phyloP scores from a whole-genome alignment of 2,113 vertebrate species.

The Gavia stellata region DNA sequence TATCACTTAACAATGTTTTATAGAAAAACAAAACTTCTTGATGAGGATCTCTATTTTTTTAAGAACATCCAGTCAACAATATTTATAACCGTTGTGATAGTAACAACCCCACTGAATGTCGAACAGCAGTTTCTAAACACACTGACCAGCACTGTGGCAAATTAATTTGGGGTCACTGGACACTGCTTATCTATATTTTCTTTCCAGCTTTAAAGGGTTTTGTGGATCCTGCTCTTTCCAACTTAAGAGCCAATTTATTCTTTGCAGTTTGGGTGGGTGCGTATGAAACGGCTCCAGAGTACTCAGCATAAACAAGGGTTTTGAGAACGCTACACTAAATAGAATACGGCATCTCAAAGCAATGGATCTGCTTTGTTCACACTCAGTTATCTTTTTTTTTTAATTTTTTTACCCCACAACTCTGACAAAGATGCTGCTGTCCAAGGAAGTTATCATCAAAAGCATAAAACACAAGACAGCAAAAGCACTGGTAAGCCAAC shows the following conservation, averaged over 20 bases:
- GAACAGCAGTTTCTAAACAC: background rate
- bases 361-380: background rate
- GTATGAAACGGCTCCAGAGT: background rate
- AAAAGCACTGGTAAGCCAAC: background rate
- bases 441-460: background rate
- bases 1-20: background rate
- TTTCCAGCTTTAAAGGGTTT: background rate
- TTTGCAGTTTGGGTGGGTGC: background rate
- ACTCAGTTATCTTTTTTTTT: background rate
- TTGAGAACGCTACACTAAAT: background rate
- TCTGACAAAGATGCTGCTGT: background rate
- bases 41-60: background rate
- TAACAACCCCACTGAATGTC: background rate
- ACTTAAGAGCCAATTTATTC: background rate
- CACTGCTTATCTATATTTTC: background rate
- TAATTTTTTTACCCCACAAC: background rate
- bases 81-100: background rate
- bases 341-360: background rate
- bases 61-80: background rate
- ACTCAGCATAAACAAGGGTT: background rate
- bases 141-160: background rate
- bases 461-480: background rate
- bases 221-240: background rate
- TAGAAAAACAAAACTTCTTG: background rate
- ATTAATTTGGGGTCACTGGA: background rate